phyloP scores from a whole-genome alignment of 2,113 vertebrate genomes.

The Brachypodius melanocephalos region DNA sequence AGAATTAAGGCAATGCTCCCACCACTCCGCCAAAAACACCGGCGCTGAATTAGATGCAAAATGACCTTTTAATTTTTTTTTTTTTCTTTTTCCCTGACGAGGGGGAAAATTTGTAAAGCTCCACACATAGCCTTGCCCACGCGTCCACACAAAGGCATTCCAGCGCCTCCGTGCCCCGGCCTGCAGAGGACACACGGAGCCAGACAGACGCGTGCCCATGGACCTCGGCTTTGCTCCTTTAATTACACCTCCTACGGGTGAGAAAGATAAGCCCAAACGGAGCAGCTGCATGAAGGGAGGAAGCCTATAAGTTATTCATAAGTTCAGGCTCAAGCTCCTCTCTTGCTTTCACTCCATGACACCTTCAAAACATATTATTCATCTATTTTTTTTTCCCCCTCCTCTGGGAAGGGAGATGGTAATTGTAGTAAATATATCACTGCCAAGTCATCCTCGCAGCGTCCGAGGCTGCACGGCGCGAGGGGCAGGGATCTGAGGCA shows the following conservation, averaged over 20 bases:
- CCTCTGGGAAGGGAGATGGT: conserved; percentile 41
- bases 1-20: background rate
- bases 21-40: fast-evolving
- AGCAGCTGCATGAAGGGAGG: conserved; percentile 47
- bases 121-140: fast-evolving
- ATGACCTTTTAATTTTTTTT: background rate
- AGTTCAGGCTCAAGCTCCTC: conserved; percentile 52
- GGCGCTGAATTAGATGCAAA: fast-evolving
- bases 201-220: background rate
- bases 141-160: background rate
- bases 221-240: conserved; percentile 35
- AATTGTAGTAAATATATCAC: conserved; percentile 62
- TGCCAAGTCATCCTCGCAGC: conserved; percentile 12
- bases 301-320: conserved; percentile 73
- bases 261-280: conserved; percentile 64
- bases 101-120: background rate
- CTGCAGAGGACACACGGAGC: background rate
- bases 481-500: background rate
- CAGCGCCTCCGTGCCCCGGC: background rate
- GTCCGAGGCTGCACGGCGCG: background rate
- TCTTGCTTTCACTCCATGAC: conserved; percentile 52
- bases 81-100: background rate
- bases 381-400: conserved; percentile 17
- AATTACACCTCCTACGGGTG: conserved; percentile 56
- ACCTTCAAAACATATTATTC: conserved; percentile 67